These are phyloP conservation scores for Drosophila seclusa DNA, from an alignment of 2,888 invertebrate species.

Conservation along the genomic window DNA sequence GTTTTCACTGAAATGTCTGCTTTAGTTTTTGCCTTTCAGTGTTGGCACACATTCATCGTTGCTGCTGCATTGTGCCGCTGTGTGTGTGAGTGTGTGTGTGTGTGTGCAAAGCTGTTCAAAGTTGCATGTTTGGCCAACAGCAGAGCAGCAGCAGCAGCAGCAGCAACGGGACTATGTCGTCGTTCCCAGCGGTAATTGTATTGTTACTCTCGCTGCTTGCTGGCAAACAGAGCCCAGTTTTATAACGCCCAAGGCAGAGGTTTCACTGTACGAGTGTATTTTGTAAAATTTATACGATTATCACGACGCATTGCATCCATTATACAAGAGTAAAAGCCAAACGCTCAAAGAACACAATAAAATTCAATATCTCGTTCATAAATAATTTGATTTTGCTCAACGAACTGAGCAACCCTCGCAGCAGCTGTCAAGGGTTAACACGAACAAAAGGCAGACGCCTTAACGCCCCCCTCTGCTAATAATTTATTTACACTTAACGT, in stretches of 20 bases:
- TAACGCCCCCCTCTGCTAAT: conserved; percentile 58
- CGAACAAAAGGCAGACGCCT: conserved; percentile 47
- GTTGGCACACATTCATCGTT: conserved; percentile 71
- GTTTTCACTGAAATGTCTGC: conserved; percentile 66
- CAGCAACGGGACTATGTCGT: conserved; percentile 34
- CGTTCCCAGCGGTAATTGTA: conserved; percentile 78
- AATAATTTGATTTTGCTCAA: not conserved
- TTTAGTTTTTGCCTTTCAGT: conserved; percentile 62
- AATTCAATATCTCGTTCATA: not conserved
- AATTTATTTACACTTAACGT: conserved; percentile 78
- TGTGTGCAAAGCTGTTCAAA: conserved; percentile 57
- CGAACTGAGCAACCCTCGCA: conserved; percentile 22
- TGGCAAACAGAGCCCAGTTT: conserved; percentile 73
- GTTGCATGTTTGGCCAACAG: conserved; percentile 66
- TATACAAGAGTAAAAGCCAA: not conserved
- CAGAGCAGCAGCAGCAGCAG: conserved; percentile 15
- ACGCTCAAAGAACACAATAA: not conserved
- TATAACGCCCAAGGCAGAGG: conserved; percentile 39
- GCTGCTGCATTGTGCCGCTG: conserved; percentile 16
- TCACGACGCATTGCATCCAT: not conserved
- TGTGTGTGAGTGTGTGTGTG: conserved; percentile 19
- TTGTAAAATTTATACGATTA: not conserved
- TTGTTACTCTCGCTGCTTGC: conserved; percentile 76
- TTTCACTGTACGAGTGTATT: conserved; percentile 38
- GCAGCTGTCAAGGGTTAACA: conserved; percentile 41